Conservation (phyloP, 1,140 invertebrate genomes). For the Brachionus calyciflorus region DNA sequence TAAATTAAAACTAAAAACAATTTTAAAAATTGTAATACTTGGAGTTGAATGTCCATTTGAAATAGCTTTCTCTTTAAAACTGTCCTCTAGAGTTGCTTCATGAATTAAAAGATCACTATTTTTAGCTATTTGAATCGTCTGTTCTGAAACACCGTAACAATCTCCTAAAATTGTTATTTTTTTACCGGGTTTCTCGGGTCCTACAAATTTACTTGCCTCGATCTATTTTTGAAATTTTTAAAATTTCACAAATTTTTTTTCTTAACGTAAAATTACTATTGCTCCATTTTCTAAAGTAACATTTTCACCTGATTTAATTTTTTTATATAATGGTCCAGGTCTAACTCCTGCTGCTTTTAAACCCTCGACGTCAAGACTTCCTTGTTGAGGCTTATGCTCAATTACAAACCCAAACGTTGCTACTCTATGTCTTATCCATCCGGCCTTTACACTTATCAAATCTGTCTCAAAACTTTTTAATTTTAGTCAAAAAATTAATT, state of each 20-base stretch:
- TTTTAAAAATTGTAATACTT: too few relatives aligned
- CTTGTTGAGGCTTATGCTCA: conserved; percentile 53
- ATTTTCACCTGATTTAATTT: conserved; percentile 57
- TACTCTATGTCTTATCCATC: conserved; percentile 58
- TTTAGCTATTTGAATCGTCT: conserved; percentile 53
- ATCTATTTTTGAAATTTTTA: conserved; percentile 13
- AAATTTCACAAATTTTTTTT: neutral
- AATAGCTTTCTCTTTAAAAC: conserved; percentile 55
- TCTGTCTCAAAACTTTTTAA: conserved; percentile 51
- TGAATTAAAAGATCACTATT: conserved; percentile 61
- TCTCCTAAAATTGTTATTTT: conserved; percentile 61
- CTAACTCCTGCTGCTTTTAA: conserved; percentile 54
- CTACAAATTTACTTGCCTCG: conserved; percentile 2
- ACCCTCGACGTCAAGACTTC: conserved; percentile 56
- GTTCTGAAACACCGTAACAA: conserved; percentile 54
- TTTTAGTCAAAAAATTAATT: neutral
- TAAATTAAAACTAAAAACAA: too few relatives aligned
- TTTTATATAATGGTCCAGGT: conserved; percentile 58
- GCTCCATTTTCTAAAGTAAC: conserved; percentile 54
- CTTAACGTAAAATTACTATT: conserved; percentile 49
- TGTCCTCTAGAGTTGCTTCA: conserved; percentile 61
- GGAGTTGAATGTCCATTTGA: conserved; percentile 63
- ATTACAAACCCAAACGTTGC: conserved; percentile 61
- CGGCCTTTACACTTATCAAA: conserved; percentile 55
- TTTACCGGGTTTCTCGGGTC: conserved; percentile 52